These are phyloP conservation scores for Cheilosia vernalis DNA, from an alignment of 2,888 invertebrate species.

Conservation along the genomic window DNA sequence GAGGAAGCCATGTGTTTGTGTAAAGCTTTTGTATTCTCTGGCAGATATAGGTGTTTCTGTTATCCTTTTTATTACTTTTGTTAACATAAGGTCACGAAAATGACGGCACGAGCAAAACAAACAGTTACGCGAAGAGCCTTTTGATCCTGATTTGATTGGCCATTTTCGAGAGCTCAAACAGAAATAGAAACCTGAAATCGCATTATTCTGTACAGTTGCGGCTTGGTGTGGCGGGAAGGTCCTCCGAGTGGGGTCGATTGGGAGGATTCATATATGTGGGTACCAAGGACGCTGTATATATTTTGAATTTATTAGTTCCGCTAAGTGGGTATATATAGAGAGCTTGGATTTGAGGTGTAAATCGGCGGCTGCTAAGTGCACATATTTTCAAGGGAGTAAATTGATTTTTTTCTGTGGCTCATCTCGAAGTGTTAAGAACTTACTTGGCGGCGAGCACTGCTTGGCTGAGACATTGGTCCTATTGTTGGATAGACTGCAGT, in stretches of 20 bases:
- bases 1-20: too few species aligned
- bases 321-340: too few species aligned
- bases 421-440: too few species aligned
- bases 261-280: too few species aligned
- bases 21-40: background rate
- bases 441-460: too few species aligned
- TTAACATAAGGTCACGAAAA: conserved; percentile 21
- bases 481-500: too few species aligned
- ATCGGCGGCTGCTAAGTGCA: too few species aligned
- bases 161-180: conserved; percentile 14
- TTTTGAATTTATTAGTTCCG: too few species aligned
- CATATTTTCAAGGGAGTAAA: too few species aligned
- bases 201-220: background rate
- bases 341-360: too few species aligned
- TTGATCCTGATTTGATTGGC: conserved; percentile 37
- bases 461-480: too few species aligned
- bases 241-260: background rate
- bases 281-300: background rate
- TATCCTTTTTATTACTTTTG: conserved; percentile 20
- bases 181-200: background rate
- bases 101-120: background rate
- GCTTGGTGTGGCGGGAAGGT: background rate
- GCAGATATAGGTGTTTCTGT: conserved; percentile 18
- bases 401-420: too few species aligned
- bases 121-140: conserved; percentile 3